Evolutionary conservation across 2,888 invertebrate genomes (phyloP), one percentile per base, ranked within the genome.

Genomic region (Lymantria dispar): DNA sequence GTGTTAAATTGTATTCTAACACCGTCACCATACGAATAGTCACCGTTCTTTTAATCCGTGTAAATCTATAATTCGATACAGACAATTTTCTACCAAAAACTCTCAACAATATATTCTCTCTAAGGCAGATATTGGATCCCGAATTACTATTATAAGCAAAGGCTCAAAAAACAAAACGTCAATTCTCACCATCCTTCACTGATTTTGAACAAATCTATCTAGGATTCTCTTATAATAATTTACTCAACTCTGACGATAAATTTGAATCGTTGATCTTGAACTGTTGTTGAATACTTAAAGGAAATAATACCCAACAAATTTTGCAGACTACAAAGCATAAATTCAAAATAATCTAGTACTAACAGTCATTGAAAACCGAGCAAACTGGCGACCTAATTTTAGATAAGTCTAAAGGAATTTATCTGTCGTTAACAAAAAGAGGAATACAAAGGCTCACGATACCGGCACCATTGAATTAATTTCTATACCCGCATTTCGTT

Each of bases 351-450:
- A 67, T 67, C 68, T 68, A 57, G 53, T 50, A 33, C 56, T 55
- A 22, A 46, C 48, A 37, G 54, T 33, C 54, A 64, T 62, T 65
- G 69, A 62, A 64, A 57, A 38, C 37, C 22, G 41, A 55, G 57
- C 54, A 58, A 64, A 60, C 56, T 47, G 49, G 54, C 56, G 64
- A 67, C 70, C 70, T 75, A 72, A 73, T 76, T 73, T 69, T 51
- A 80, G 77, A 81, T 80, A 78, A 78, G 69, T 66, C 69, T 53
- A 55, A 62, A 69, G 68, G 69, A 72, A 78, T 77, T 76, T 80
- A 80, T 79, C 78, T 80, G 80, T 78, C 82, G 73, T 71, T 73
- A 68, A 68, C 80, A 80, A 81, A 82, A 80, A 80, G 74, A 70
- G 62, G 59, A 68, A 60, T 61, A 80, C 79, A 80, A 81, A 77